A percentile compares a stretch with the other conserved stretches of the same genome.
Conservation (phyloP, 2,113 vertebrate species). For the Raja brachyura region DNA sequence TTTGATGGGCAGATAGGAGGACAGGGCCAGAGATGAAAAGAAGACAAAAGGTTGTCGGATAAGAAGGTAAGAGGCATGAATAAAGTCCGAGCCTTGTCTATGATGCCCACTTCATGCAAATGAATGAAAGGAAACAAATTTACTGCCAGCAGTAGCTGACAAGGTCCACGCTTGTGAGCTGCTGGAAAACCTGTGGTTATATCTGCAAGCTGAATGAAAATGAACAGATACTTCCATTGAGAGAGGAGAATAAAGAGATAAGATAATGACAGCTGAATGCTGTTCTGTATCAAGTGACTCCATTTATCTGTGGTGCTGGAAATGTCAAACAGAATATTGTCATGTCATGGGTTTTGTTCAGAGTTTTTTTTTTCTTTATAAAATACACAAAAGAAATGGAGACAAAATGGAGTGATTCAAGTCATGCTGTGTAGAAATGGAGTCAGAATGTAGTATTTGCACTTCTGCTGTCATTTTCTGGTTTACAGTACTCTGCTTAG, state of each 20-base stretch:
- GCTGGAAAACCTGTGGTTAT: not conserved
- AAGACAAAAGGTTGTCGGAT: too few species aligned
- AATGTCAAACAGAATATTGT: not conserved
- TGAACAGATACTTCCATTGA: not conserved
- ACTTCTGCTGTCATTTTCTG: not conserved
- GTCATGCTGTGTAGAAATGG: not conserved
- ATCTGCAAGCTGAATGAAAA: not conserved
- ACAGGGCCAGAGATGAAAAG: too few species aligned
- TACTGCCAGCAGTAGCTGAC: not conserved
- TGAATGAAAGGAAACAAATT: not conserved
- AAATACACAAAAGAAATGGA: not conserved
- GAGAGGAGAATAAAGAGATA: not conserved
- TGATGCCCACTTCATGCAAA: not conserved
- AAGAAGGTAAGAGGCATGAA: too few species aligned
- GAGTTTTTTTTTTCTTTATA: not conserved
- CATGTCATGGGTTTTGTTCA: not conserved
- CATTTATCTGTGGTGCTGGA: not conserved
- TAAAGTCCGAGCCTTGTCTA: not conserved
- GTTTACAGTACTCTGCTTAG: not conserved
- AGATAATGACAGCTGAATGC: constrained; percentile 5
- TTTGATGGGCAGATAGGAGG: too few species aligned
- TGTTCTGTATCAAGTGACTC: not conserved
- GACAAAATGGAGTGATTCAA: not conserved
- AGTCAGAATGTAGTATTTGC: not conserved
- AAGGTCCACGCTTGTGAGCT: too few species aligned